Evolutionary conservation across 2,113 vertebrate species (phyloP).

Genomic region (Pelmatolapia mariae): DNA sequence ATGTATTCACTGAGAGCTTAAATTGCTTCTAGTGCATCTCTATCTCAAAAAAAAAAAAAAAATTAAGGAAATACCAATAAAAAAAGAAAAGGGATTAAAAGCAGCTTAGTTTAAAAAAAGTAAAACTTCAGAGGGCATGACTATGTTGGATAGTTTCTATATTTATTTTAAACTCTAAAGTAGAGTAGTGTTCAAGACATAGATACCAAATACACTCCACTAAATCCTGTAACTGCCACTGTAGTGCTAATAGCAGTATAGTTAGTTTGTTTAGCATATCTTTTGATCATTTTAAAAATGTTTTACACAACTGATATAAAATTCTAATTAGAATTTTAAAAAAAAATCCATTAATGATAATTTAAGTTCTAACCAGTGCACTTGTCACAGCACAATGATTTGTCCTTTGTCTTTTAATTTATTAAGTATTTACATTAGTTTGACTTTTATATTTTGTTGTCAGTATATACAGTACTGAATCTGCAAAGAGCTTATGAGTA

Average conservation of each 20-base stretch:
- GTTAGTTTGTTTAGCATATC: background rate
- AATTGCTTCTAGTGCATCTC: background rate
- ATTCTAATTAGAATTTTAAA: rapidly evolving
- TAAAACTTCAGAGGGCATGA: background rate
- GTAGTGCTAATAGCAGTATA: background rate
- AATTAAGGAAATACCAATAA: background rate
- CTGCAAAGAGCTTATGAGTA: background rate
- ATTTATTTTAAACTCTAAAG: background rate
- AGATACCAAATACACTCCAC: background rate
- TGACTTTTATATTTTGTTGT: background rate
- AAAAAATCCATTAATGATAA: background rate
- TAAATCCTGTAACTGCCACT: background rate
- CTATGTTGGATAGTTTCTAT: background rate
- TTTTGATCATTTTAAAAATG: background rate
- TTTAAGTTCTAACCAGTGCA: background rate
- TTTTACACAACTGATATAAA: background rate
- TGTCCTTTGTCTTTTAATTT: background rate
- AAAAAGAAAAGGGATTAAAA: background rate
- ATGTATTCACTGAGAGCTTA: background rate
- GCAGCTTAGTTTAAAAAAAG: background rate
- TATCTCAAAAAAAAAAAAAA: background rate
- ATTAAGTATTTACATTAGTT: background rate
- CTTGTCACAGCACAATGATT: background rate
- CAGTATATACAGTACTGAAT: background rate
- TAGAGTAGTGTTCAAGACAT: background rate